These are phyloP conservation scores for Ormia ochracea DNA, from an alignment of 2,888 invertebrate species.

Conservation along the genomic window DNA sequence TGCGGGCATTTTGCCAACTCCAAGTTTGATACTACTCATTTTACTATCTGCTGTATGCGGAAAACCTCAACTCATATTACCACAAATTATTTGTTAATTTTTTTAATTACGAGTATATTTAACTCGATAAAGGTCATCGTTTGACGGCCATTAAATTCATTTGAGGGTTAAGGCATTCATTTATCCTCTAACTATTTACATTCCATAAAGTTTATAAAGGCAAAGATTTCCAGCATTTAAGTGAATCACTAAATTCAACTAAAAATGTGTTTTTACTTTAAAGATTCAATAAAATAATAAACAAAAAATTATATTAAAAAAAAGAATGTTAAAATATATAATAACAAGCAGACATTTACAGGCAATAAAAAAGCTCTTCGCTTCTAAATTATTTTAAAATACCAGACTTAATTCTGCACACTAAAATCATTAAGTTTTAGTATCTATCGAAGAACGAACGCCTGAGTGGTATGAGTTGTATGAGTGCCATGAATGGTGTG, in stretches of 20 bases:
- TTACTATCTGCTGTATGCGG: conserved; percentile 31
- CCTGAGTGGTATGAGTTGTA: no score
- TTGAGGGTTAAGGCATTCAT: conserved; percentile 58
- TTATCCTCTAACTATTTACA: conserved; percentile 43
- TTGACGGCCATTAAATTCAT: conserved; percentile 46
- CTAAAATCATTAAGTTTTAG: conserved; percentile 35
- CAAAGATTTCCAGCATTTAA: conserved; percentile 49
- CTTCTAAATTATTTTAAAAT: conserved; percentile 39
- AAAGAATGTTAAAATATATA: neutral
- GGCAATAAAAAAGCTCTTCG: conserved; percentile 36
- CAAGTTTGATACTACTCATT: neutral
- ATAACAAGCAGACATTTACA: conserved; percentile 37
- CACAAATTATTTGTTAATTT: conserved; percentile 39
- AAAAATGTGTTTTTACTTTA: conserved; percentile 25
- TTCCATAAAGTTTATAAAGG: no score
- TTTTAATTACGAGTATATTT: conserved; percentile 17
- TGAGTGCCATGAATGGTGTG: no score
- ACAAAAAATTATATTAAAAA: neutral
- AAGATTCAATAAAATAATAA: conserved; percentile 4
- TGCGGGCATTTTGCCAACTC: neutral
- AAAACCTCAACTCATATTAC: conserved; percentile 49
- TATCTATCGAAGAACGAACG: neutral
- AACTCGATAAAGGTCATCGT: conserved; percentile 39
- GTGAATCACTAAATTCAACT: conserved; percentile 42
- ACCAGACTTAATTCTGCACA: conserved; percentile 39